Evolutionary conservation across 2,797 vertebrate species (phyloP).

Genomic region (Xenentodon cancila): DNA sequence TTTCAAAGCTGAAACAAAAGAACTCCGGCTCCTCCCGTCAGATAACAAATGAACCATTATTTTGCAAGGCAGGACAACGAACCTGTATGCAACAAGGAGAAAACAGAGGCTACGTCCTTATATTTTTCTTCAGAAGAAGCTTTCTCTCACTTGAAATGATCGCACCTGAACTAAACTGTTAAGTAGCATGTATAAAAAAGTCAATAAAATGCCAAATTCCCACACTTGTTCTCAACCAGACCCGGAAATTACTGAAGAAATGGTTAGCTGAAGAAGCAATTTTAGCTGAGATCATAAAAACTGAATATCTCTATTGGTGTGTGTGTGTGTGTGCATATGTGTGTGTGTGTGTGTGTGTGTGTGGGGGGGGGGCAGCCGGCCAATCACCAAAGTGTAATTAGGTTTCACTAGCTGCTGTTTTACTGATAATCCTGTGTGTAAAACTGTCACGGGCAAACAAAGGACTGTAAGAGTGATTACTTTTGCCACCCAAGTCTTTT

Average conservation of each 20-base stretch:
- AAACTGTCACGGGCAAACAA: slow-evolving; percentile 71
- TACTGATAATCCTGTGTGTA: slow-evolving; percentile 71
- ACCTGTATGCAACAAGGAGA: slow-evolving; percentile 33
- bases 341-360: too few relatives aligned
- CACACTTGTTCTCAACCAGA: slow-evolving; percentile 28
- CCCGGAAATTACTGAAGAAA: slow-evolving; percentile 33
- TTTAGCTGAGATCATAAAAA: slow-evolving; percentile 50
- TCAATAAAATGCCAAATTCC: slow-evolving; percentile 21
- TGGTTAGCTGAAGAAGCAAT: slow-evolving; percentile 30
- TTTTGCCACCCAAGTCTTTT: slow-evolving; percentile 63
- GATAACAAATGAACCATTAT: slow-evolving; percentile 77
- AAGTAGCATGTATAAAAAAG: slow-evolving; percentile 8
- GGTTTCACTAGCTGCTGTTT: slow-evolving; percentile 73
- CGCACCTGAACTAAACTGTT: neutral
- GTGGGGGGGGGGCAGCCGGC: too few relatives aligned
- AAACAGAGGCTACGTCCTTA: slow-evolving; percentile 9
- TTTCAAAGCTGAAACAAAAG: slow-evolving; percentile 70
- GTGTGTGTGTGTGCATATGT: too few relatives aligned
- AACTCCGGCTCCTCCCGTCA: slow-evolving; percentile 52
- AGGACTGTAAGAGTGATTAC: slow-evolving; percentile 59
- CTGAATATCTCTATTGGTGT: too few relatives aligned
- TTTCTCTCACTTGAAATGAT: neutral
- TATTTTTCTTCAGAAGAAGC: neutral
- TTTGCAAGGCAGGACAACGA: slow-evolving; percentile 44
- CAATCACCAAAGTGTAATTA: slow-evolving; percentile 73